These are phyloP conservation scores for Apis dorsata DNA, from an alignment of 1,140 invertebrate genomes.

Conservation along the genomic window DNA sequence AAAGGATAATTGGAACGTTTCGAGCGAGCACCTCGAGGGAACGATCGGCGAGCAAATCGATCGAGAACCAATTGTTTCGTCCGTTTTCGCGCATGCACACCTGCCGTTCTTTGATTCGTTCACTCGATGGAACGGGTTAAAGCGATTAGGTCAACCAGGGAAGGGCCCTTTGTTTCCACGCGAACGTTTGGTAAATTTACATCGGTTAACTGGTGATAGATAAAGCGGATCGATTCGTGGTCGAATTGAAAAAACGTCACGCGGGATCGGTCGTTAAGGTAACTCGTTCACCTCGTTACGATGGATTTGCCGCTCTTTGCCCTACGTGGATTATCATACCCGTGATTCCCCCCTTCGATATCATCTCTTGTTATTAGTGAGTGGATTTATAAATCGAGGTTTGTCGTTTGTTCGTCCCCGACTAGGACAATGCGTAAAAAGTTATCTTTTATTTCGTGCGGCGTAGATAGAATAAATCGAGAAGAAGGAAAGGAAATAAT, in stretches of 20 bases:
- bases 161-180: slow-evolving; percentile 33
- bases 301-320: neutral
- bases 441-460: no score
- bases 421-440: no score
- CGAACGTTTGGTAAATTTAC: slow-evolving; percentile 35
- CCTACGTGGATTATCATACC: neutral
- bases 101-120: slow-evolving; percentile 41
- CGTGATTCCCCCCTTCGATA: no score
- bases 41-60: slow-evolving; percentile 30
- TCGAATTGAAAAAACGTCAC: slow-evolving; percentile 28
- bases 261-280: slow-evolving; percentile 4
- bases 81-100: slow-evolving; percentile 11
- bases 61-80: slow-evolving; percentile 29
- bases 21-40: slow-evolving; percentile 39
- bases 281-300: neutral
- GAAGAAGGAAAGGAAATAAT: no score
- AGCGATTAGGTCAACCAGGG: slow-evolving; percentile 49
- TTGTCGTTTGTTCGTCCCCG: no score
- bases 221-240: slow-evolving; percentile 20
- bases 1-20: slow-evolving; percentile 59
- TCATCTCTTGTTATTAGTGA: no score
- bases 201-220: slow-evolving; percentile 29
- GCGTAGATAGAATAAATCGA: no score
- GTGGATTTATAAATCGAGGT: no score
- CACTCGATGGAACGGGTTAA: slow-evolving; percentile 39